Evolutionary conservation across 2,113 vertebrate species (phyloP).

Genomic region (Melanotaenia duboulayi): DNA sequence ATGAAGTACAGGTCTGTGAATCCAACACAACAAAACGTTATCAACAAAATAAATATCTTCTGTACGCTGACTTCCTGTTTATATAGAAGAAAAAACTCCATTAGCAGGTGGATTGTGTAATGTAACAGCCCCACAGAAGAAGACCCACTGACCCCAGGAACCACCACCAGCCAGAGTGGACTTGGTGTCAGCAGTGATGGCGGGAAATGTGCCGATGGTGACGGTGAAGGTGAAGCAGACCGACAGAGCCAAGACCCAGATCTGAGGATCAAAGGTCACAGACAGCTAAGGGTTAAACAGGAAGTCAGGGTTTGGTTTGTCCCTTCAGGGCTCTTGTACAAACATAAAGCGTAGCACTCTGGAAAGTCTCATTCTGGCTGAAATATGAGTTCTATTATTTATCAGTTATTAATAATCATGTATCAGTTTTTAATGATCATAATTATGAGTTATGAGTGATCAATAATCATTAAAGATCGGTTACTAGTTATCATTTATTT

Average conservation of each 20-base stretch:
- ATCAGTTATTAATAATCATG: too few relatives aligned
- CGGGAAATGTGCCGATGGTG: conserved; percentile 91
- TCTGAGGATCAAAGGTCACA: conserved; percentile 75
- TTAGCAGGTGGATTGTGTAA: not conserved
- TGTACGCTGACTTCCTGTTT: not conserved
- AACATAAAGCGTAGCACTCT: too few relatives aligned
- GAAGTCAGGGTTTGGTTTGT: too few relatives aligned
- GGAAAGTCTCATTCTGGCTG: too few relatives aligned
- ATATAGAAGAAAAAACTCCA: not conserved
- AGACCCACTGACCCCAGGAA: conserved; percentile 69
- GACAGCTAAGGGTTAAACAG: too few relatives aligned
- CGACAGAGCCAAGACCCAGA: conserved; percentile 87
- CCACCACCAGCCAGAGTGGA: conserved; percentile 67
- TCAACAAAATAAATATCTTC: not conserved
- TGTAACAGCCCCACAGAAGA: not conserved
- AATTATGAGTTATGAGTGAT: too few relatives aligned
- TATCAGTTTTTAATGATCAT: too few relatives aligned
- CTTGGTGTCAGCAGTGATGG: conserved; percentile 84
- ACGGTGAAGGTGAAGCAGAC: conserved; percentile 91
- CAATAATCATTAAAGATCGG: too few relatives aligned
- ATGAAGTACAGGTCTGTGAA: conserved; percentile 87
- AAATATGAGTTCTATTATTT: too few relatives aligned
- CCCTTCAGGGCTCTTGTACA: too few relatives aligned
- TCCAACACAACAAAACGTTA: not conserved
- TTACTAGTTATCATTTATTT: too few relatives aligned